phyloP scores from a whole-genome alignment of 1,140 invertebrate genomes.

The Plectrocnemia conspersa region DNA sequence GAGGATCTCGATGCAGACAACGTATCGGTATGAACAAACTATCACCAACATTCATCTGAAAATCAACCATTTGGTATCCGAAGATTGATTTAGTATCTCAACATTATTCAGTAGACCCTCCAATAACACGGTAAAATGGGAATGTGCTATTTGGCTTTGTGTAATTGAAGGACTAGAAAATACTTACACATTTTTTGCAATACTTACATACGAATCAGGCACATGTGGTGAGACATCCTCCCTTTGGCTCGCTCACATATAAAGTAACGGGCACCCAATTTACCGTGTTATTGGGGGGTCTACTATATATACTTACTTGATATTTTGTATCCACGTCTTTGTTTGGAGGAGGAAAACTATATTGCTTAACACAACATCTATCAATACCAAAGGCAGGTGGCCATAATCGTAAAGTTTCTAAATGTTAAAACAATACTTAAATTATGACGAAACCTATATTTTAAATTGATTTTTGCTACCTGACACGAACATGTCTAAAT shows the following conservation, averaged over 20 bases:
- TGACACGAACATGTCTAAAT: constrained; percentile 44
- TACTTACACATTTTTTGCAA: too few relatives aligned
- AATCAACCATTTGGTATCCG: too few relatives aligned
- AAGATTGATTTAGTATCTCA: too few relatives aligned
- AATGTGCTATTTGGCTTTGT: too few relatives aligned
- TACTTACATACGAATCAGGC: too few relatives aligned
- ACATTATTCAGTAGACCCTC: too few relatives aligned
- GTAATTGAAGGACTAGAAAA: too few relatives aligned
- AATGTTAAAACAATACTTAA: constrained; percentile 3
- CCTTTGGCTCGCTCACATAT: too few relatives aligned
- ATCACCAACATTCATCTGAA: constrained; percentile 4
- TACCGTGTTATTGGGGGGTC: not conserved
- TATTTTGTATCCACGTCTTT: not conserved
- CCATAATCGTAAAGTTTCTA: constrained; percentile 29
- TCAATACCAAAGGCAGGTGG: constrained; percentile 21
- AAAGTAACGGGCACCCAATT: too few relatives aligned
- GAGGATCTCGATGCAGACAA: constrained; percentile 47
- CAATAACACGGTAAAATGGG: too few relatives aligned
- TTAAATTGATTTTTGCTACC: constrained; percentile 37
- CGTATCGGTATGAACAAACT: constrained; percentile 5
- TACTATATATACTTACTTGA: constrained; percentile 3
- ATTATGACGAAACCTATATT: not conserved
- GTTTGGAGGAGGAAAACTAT: constrained; percentile 21
- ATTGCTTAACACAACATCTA: constrained; percentile 26
- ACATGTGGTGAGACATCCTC: too few relatives aligned